Base-by-base conservation (phyloP, 2,797 vertebrate genomes). In the Cheirogaleus major region DNA sequence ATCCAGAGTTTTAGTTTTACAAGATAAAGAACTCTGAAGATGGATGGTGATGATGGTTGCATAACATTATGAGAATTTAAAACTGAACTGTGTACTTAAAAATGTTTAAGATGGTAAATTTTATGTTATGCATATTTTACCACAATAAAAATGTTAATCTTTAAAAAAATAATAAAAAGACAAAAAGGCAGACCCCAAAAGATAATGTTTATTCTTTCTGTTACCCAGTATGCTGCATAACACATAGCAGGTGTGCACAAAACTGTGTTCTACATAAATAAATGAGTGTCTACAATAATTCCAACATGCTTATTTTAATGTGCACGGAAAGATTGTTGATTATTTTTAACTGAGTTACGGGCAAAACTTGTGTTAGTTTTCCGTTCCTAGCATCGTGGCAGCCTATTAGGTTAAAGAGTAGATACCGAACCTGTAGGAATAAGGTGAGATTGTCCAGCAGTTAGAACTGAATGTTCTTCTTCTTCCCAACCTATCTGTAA, bases 401-500 rank as follows among this genome's bases (percentile, higher is more conserved):
- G 38, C 32, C 86, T 55, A 14, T 57, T 55, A 25, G 4, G 25
- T 76, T 84, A 10, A 86, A 67, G 8, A 7, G 17, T 22, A 7
- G 59, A 41, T n/a, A 73, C 25, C 14, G 75, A 18, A 59, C 52
- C 35, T 79, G 8, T 9, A 30, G 67, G 38, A 78, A 45, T 45
- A 23, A 63, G 23, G 45, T 1, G 41, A 25, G 55, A 67, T 32
- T 22, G 12, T 43, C 12, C 8, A 20, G 11, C 38, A 78, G 65
- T 41, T 25, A 61, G 67, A 92, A 59, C 15, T 96, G 94, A 96
- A 8, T 59, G 35, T 45, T 20, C 7, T 69, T 83, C 65, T 38
- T n/a, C 18, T 89, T 88, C 80, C 17, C 82, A 30, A 48, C 76
- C 20, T 48, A 22, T 70, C 59, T 95, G 25, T 95, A 52, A 97